These are phyloP conservation scores for Pemphredon lugubris DNA, from an alignment of 2,888 invertebrate species.

Conservation along the genomic window DNA sequence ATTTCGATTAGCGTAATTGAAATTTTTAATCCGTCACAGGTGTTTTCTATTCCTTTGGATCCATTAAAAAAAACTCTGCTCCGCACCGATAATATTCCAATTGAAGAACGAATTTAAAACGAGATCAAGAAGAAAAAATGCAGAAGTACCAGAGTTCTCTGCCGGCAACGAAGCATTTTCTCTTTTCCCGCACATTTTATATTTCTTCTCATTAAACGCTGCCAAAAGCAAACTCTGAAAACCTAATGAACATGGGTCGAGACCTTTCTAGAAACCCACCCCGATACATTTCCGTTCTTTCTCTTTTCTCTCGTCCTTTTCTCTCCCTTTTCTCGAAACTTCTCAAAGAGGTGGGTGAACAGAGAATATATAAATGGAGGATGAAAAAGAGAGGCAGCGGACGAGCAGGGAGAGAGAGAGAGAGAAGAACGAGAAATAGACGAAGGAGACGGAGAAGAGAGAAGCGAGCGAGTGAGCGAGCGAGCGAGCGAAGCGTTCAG, in stretches of 20 bases:
- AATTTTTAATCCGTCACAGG: too few species aligned
- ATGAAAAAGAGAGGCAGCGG: slow-evolving; percentile 9
- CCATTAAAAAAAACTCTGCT: too few species aligned
- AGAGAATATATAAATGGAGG: slow-evolving; percentile 23
- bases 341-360: slow-evolving; percentile 26
- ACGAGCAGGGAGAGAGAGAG: slow-evolving; percentile 4
- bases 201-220: slow-evolving; percentile 41
- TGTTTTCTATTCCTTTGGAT: too few species aligned
- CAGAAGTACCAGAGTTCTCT: too few species aligned
- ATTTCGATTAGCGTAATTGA: too few species aligned
- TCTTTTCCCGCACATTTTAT: slow-evolving; percentile 14
- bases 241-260: slow-evolving; percentile 37
- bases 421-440: slow-evolving; percentile 28
- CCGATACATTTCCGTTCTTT: slow-evolving; percentile 13
- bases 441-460: slow-evolving; percentile 11
- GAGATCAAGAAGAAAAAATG: too few species aligned
- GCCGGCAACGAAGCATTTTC: too few species aligned
- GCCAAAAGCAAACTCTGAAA: slow-evolving; percentile 35
- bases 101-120: too few species aligned
- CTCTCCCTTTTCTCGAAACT: slow-evolving; percentile 10
- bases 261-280: slow-evolving; percentile 11
- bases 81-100: too few species aligned
- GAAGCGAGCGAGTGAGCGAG: slow-evolving; percentile 58
- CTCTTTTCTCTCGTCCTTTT: too few species aligned
- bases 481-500: slow-evolving; percentile 73